phyloP scores from a whole-genome alignment of 2,888 invertebrate species.

The Saturnia japonica region DNA sequence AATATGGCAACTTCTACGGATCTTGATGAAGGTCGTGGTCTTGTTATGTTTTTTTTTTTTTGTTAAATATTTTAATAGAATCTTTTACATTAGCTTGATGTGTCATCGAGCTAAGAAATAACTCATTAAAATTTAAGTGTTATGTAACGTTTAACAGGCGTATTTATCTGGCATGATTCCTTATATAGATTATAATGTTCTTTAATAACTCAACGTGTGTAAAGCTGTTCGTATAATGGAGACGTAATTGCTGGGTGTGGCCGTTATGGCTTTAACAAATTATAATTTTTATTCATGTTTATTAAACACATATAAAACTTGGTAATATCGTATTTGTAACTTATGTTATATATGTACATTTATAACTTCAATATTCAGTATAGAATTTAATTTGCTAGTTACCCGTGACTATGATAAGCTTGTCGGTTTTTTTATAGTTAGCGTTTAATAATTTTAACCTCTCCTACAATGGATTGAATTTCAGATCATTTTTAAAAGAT shows the following conservation, averaged over 20 bases:
- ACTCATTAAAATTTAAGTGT: constrained; percentile 19
- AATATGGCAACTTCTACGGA: not conserved
- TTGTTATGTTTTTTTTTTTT: not conserved
- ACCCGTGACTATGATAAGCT: not conserved
- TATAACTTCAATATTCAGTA: not conserved
- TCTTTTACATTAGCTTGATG: not conserved
- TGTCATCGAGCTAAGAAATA: constrained; percentile 10
- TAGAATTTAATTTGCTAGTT: not conserved
- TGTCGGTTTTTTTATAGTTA: not conserved
- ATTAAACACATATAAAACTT: constrained; percentile 9
- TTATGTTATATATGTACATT: not conserved
- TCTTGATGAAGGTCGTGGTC: not conserved
- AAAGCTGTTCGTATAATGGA: constrained; percentile 56
- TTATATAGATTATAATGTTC: constrained; percentile 41
- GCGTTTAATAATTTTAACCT: not conserved
- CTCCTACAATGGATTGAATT: not conserved
- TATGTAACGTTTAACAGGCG: constrained; percentile 20
- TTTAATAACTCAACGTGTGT: constrained; percentile 34
- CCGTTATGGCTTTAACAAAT: constrained; percentile 57
- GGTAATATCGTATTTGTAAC: constrained; percentile 7
- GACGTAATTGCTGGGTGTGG: constrained; percentile 67
- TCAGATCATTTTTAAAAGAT: not conserved
- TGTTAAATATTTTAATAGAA: not conserved
- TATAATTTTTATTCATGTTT: constrained; percentile 39
- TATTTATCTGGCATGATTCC: constrained; percentile 39